Evolutionary conservation across 2,888 invertebrate genomes (phyloP).

Genomic region (Gari tellinella): DNA sequence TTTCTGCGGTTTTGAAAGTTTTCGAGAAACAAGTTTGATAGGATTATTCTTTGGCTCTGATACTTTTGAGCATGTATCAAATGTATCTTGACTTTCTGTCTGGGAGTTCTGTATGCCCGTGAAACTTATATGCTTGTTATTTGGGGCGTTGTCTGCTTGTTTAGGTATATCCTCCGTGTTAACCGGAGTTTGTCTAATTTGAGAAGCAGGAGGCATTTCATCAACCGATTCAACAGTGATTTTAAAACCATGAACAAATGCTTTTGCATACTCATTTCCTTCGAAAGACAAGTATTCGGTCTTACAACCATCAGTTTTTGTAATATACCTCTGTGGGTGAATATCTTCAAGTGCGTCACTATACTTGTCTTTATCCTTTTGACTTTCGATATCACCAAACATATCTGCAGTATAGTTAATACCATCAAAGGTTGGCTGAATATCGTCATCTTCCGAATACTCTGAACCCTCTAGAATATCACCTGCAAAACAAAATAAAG

Average conservation of each 20-base stretch:
- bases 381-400: conserved; percentile 51
- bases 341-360: not conserved
- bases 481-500: conserved; percentile 28
- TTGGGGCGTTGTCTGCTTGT: not conserved
- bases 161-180: not conserved
- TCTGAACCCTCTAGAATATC: conserved; percentile 28
- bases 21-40: too few relatives aligned
- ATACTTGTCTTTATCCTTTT: not conserved
- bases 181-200: not conserved
- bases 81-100: not conserved
- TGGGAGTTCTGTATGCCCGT: not conserved
- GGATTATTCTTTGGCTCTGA: too few relatives aligned
- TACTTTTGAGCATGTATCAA: too few relatives aligned
- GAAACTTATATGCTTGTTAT: not conserved
- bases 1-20: too few relatives aligned
- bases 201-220: not conserved
- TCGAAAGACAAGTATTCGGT: not conserved
- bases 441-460: not conserved
- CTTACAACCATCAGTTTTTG: not conserved
- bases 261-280: conserved; percentile 32
- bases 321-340: not conserved
- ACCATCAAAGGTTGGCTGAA: conserved; percentile 16
- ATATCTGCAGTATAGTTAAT: conserved; percentile 45
- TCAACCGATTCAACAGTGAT: conserved; percentile 23
- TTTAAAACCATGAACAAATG: conserved; percentile 47